phyloP scores from a whole-genome alignment of 1,140 invertebrate species.

The Calliopsis andreniformis region DNA sequence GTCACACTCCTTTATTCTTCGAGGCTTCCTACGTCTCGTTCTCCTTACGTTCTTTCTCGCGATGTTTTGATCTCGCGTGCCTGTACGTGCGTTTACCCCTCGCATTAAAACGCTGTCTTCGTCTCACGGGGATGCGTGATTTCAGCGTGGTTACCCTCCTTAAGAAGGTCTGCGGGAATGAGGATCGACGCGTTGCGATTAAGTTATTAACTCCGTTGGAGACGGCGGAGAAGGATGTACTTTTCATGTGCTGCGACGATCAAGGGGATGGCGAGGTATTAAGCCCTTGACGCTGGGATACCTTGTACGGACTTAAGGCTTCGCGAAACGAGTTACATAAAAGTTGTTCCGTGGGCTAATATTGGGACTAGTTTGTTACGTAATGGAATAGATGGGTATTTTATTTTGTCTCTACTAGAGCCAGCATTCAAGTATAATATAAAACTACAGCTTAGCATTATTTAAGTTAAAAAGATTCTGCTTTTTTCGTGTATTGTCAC shows the following conservation, averaged over 20 bases:
- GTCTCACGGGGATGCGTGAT: conserved; percentile 59
- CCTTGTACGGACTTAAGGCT: too few relatives aligned
- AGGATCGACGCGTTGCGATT: conserved; percentile 29
- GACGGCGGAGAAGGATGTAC: conserved; percentile 11
- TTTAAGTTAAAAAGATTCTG: too few relatives aligned
- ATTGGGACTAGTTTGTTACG: too few relatives aligned
- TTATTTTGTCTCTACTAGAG: too few relatives aligned
- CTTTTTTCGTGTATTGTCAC: too few relatives aligned
- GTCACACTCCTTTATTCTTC: conserved; percentile 29
- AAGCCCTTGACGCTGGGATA: too few relatives aligned
- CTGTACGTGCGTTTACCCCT: conserved; percentile 59
- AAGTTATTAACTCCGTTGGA: conserved; percentile 39
- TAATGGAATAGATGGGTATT: too few relatives aligned
- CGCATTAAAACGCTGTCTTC: conserved; percentile 63
- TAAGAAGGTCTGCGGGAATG: conserved; percentile 48
- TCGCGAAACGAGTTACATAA: too few relatives aligned
- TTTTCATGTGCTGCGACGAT: conserved; percentile 12
- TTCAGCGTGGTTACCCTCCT: conserved; percentile 45
- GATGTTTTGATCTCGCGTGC: conserved; percentile 23
- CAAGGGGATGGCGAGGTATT: neutral
- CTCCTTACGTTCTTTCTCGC: neutral
- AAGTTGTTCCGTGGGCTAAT: too few relatives aligned
- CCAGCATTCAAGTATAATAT: too few relatives aligned
- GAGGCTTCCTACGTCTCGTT: conserved; percentile 17
- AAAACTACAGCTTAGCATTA: too few relatives aligned